Percentiles rank a stretch among this genome's conserved stretches.
Conservation (phyloP, 2,888 invertebrate species). For the Drosophila histrio region DNA sequence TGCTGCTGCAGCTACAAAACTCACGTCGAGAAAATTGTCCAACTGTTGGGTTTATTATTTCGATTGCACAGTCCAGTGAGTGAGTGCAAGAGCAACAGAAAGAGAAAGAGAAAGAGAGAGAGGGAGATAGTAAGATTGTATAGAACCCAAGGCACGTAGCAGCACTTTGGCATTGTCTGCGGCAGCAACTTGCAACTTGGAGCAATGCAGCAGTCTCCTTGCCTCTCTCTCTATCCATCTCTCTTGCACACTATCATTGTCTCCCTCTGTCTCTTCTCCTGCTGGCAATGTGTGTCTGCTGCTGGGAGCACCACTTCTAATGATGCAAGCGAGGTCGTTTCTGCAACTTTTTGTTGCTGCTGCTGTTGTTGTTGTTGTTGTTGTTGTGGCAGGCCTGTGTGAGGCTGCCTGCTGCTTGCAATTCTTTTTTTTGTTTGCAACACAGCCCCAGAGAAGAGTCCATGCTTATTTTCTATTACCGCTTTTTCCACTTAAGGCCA, state of each 20-base stretch:
- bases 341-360: constrained; percentile 53
- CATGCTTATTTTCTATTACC: constrained; percentile 80
- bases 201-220: constrained; percentile 19
- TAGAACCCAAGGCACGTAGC: constrained; percentile 73
- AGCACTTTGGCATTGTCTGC: constrained; percentile 75
- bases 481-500: constrained; percentile 80
- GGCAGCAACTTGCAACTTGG: constrained; percentile 56
- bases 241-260: neutral
- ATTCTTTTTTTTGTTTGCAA: constrained; percentile 57
- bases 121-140: constrained; percentile 11
- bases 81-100: neutral
- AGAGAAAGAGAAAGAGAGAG: neutral
- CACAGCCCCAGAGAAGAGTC: constrained; percentile 56
- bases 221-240: neutral
- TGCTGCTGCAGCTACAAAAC: constrained; percentile 40
- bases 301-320: constrained; percentile 76
- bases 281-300: constrained; percentile 44
- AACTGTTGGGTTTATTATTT: constrained; percentile 79
- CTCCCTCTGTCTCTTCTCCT: constrained; percentile 14
- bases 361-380: constrained; percentile 15
- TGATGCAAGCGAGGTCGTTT: constrained; percentile 79
- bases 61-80: constrained; percentile 54
- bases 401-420: constrained; percentile 59
- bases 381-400: constrained; percentile 25
- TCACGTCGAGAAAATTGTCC: constrained; percentile 77